Evolutionary conservation across 2,888 invertebrate species (phyloP).

Genomic region (Acanthosepion pharaonis): DNA sequence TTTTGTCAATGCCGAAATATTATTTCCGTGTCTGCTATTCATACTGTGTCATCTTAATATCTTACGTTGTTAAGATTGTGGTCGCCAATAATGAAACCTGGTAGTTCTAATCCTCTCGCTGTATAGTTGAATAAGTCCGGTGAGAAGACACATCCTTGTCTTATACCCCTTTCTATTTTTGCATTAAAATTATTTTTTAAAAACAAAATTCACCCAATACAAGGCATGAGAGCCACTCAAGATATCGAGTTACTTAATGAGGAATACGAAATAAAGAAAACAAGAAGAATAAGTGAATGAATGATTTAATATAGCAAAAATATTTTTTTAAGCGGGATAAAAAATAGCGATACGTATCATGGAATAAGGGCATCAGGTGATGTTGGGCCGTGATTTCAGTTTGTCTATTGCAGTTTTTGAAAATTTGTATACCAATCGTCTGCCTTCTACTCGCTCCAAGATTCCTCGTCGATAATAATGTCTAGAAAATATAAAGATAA

Average conservation of each 20-base stretch:
- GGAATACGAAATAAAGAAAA: background rate
- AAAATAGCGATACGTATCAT: background rate
- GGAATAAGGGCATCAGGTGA: constrained; percentile 49
- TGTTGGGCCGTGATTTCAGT: constrained; percentile 57
- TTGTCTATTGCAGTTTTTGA: constrained; percentile 64
- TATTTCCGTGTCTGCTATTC: too few relatives aligned
- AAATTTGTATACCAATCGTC: constrained; percentile 69
- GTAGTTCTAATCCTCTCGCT: too few relatives aligned
- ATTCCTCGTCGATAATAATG: constrained; percentile 72
- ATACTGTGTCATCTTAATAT: too few relatives aligned
- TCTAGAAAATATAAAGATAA: constrained; percentile 57
- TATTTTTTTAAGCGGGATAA: background rate
- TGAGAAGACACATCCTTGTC: too few relatives aligned
- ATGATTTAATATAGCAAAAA: background rate
- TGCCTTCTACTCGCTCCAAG: constrained; percentile 69
- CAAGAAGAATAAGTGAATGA: background rate
- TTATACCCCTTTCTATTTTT: too few relatives aligned
- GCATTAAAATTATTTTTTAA: background rate
- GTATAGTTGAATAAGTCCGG: too few relatives aligned
- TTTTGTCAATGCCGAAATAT: too few relatives aligned
- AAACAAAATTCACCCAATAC: background rate
- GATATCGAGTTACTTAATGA: too few relatives aligned
- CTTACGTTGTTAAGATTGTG: too few relatives aligned
- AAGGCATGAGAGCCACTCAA: too few relatives aligned
- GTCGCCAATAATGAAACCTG: too few relatives aligned